Percentiles rank a stretch among this genome's conserved stretches.
These are phyloP conservation scores for Apeira syringaria DNA, from an alignment of 2,888 invertebrate species.

Conservation along the genomic window DNA sequence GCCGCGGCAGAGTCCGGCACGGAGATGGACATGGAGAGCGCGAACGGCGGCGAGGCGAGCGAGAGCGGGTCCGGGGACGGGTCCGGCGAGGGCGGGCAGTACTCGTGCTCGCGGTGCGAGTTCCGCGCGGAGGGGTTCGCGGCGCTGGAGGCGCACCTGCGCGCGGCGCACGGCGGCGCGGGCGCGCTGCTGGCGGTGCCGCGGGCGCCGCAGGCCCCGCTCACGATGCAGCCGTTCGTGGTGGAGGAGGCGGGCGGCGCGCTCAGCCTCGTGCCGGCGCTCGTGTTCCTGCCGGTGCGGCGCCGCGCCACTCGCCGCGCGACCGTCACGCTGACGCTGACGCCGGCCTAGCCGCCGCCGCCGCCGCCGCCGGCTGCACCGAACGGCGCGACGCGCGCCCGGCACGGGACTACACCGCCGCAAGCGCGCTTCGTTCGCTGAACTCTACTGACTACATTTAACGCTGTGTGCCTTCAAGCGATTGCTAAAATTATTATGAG, in stretches of 20 bases:
- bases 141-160: slow-evolving; percentile 75
- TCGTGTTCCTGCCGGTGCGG: slow-evolving; percentile 97
- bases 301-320: slow-evolving; percentile 93
- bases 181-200: slow-evolving; percentile 80
- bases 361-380: slow-evolving; percentile 44
- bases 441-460: slow-evolving; percentile 84
- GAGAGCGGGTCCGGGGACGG: slow-evolving; percentile 27
- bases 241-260: slow-evolving; percentile 86
- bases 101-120: slow-evolving; percentile 77
- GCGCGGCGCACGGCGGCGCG: slow-evolving; percentile 75
- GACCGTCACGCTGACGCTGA: slow-evolving; percentile 96
- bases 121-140: slow-evolving; percentile 75
- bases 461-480: slow-evolving; percentile 93
- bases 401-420: slow-evolving; percentile 57
- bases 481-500: slow-evolving; percentile 86
- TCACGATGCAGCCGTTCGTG: slow-evolving; percentile 97
- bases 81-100: slow-evolving; percentile 53
- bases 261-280: slow-evolving; percentile 92
- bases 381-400: slow-evolving; percentile 51
- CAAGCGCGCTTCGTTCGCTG: slow-evolving; percentile 70
- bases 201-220: slow-evolving; percentile 86
- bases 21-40: slow-evolving; percentile 39
- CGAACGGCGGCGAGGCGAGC: slow-evolving; percentile 42
- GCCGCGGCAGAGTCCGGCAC: slow-evolving; percentile 31
- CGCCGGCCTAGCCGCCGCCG: slow-evolving; percentile 89